Base-by-base conservation (phyloP, 2,797 vertebrate species). In the Holocentrus rufus region DNA sequence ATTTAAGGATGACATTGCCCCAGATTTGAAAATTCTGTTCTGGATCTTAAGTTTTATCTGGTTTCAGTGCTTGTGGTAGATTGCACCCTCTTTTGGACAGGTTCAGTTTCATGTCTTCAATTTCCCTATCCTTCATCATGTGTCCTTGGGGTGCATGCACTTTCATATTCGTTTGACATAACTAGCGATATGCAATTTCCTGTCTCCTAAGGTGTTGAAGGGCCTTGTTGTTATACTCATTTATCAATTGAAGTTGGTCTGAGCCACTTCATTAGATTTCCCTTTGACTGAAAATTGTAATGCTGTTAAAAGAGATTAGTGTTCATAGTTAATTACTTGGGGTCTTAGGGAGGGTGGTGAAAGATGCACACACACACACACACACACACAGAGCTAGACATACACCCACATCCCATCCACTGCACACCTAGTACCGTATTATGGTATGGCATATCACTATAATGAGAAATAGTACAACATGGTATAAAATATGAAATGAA, bases 21-120 rank as follows among this genome's bases (percentile, higher is more conserved):
- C 55, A 88, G 70, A 87, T 92, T 87, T 75, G 25, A 22, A 77
- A 82, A 80, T 60, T 83, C 79, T 82, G 46, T 73, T 80, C 85
- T 74, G 79, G 85, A 85, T 85, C 80, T 74, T 0, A 1, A 79
- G 69, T 79, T 63, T 63, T 73, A 83, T 64, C 9, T 0, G 7
- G 31, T 67, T 61, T 69, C 2, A 64, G 66, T 50, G 69, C 57
- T 66, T 54, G 54, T 56, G 65, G 65, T 44, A 5, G 10, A 68
- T 58, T 66, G 68, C 82, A 82, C 46, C 76, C 66, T 85, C 70
- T 74, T 57, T 83, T 53, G 70, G 74, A 65, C 73, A 74, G 65
- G 72, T 77, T 71, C 7, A 39, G 44, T 75, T 69, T 56, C 17
- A 39, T 30, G 25, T 18, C 15, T 17, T 17, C 22, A 18, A 6